These are phyloP conservation scores for Achlya flavicornis DNA, from an alignment of 2,888 invertebrate genomes.

Conservation along the genomic window DNA sequence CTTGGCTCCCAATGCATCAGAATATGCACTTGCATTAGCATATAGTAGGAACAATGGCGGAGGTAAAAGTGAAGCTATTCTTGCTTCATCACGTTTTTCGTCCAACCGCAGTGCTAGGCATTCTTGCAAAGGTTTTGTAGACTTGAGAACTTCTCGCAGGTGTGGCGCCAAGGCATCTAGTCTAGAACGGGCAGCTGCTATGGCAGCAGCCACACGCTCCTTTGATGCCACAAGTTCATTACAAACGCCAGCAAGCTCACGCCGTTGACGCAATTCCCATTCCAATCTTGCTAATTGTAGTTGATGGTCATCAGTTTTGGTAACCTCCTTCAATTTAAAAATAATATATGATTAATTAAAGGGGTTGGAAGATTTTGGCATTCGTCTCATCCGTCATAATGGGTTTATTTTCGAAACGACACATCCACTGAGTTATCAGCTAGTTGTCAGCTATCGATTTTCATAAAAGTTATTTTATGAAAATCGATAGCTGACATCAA, in stretches of 20 bases:
- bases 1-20: slow-evolving; percentile 87
- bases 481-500: no score
- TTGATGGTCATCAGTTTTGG: slow-evolving; percentile 89
- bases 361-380: no score
- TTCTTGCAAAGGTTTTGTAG: slow-evolving; percentile 95
- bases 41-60: slow-evolving; percentile 93
- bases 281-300: slow-evolving; percentile 93
- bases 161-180: slow-evolving; percentile 93
- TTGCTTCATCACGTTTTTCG: slow-evolving; percentile 90
- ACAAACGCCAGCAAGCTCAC: slow-evolving; percentile 90
- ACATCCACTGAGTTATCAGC: no score
- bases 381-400: no score
- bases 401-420: no score
- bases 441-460: no score
- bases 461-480: no score
- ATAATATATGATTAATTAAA: not conserved
- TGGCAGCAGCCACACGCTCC: slow-evolving; percentile 89
- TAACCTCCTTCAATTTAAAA: slow-evolving; percentile 82
- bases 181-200: slow-evolving; percentile 89
- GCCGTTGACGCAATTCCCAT: slow-evolving; percentile 95
- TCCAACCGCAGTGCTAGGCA: slow-evolving; percentile 92
- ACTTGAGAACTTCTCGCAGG: slow-evolving; percentile 84
- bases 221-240: slow-evolving; percentile 90
- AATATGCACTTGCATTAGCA: slow-evolving; percentile 92
- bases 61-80: slow-evolving; percentile 89